Conservation (phyloP, 2,888 invertebrate species). For the Pseudoips prasinana region DNA sequence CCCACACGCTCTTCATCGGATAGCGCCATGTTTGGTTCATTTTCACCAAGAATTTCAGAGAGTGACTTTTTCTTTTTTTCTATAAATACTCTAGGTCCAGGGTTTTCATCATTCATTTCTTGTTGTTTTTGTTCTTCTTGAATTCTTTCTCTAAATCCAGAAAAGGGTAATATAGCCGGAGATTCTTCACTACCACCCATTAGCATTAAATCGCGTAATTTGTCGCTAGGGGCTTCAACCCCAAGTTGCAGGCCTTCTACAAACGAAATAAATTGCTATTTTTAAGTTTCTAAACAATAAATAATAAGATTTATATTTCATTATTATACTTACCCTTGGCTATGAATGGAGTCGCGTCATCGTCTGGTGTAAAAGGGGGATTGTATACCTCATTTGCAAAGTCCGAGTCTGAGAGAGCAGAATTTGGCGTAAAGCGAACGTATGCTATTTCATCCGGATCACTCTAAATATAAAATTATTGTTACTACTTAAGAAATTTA, state of each 20-base stretch:
- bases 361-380: constrained; percentile 83
- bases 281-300: background rate
- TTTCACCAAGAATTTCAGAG: constrained; percentile 36
- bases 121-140: constrained; percentile 54
- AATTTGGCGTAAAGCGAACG: constrained; percentile 89
- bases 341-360: constrained; percentile 57
- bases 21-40: constrained; percentile 54
- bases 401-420: constrained; percentile 83
- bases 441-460: constrained; percentile 89
- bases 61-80: constrained; percentile 70
- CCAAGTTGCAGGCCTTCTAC: constrained; percentile 34
- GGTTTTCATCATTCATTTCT: constrained; percentile 26
- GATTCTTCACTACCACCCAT: constrained; percentile 58
- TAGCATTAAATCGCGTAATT: constrained; percentile 63
- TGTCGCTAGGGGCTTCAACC: constrained; percentile 61
- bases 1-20: constrained; percentile 76
- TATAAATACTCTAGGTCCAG: constrained; percentile 37
- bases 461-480: constrained; percentile 45
- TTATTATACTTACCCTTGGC: constrained; percentile 47
- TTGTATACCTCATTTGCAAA: constrained; percentile 92
- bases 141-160: constrained; percentile 70
- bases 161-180: constrained; percentile 64
- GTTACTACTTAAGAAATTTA: background rate
- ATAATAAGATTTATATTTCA: background rate
- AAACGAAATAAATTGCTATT: no score